A percentile compares a stretch with the other conserved stretches of the same genome.
Evolutionary conservation across 1,140 invertebrate genomes (phyloP).

Genomic region (Delia radicum): DNA sequence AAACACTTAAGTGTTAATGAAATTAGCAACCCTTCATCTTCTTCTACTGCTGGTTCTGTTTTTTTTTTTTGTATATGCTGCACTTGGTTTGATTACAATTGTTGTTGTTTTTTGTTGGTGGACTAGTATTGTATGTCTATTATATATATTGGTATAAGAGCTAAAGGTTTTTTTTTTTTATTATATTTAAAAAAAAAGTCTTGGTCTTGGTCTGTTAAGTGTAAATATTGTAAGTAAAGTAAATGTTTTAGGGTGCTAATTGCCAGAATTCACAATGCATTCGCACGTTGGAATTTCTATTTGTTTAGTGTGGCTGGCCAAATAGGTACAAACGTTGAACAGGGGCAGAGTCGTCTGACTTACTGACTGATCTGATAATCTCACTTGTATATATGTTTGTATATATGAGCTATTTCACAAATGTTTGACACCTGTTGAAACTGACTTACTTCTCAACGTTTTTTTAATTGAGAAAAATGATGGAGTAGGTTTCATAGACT

Average conservation of each 20-base stretch:
- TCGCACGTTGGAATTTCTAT: conserved; percentile 26
- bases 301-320: conserved; percentile 30
- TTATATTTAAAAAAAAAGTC: too few species aligned
- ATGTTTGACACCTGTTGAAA: background rate
- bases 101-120: background rate
- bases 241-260: conserved; percentile 39
- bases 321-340: background rate
- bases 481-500: too few species aligned
- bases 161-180: background rate
- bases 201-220: background rate
- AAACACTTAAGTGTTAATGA: conserved; percentile 47
- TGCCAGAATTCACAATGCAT: conserved; percentile 52
- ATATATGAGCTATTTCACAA: background rate
- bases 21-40: conserved; percentile 46
- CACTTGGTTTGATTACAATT: background rate
- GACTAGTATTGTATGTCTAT: background rate
- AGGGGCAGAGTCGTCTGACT: background rate
- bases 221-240: background rate
- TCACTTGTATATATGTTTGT: background rate
- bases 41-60: background rate
- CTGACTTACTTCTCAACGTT: too few species aligned
- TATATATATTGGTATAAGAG: background rate
- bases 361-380: background rate
- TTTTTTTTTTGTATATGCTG: background rate
- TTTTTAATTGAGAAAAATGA: too few species aligned